Percentiles rank a stretch among this genome's conserved stretches.
These are phyloP conservation scores for Lagodon rhomboides DNA, from an alignment of 2,797 vertebrate genomes.

Conservation along the genomic window DNA sequence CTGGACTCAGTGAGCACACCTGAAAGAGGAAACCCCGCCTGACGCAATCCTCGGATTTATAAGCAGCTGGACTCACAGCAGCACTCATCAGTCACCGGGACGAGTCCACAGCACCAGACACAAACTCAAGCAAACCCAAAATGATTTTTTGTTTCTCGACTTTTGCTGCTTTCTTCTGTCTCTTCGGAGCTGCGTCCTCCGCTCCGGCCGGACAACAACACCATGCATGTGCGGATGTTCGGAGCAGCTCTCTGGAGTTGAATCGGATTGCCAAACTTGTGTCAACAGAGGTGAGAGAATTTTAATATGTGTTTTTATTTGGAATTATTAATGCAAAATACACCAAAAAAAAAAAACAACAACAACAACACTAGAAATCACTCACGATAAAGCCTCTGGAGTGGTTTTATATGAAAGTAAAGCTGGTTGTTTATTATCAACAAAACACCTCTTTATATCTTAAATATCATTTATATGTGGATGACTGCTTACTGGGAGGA, in stretches of 20 bases:
- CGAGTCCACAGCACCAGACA: not conserved
- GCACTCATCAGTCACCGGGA: not conserved
- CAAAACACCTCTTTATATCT: not conserved
- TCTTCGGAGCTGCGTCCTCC: slow-evolving; percentile 25
- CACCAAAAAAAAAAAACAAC: not conserved
- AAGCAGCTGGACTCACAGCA: not conserved
- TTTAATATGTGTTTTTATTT: not conserved
- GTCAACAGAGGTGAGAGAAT: slow-evolving; percentile 48
- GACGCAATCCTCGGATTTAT: not conserved
- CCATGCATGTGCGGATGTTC: slow-evolving; percentile 29
- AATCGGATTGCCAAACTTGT: slow-evolving; percentile 47
- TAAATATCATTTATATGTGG: not conserved
- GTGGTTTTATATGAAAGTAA: not conserved
- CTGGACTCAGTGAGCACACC: slow-evolving; percentile 53
- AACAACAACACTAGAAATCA: not conserved
- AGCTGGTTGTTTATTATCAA: not conserved
- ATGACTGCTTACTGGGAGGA: not conserved
- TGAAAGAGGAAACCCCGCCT: slow-evolving; percentile 75
- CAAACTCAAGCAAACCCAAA: not conserved
- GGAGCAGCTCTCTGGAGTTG: slow-evolving; percentile 50
- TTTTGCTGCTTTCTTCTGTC: not conserved
- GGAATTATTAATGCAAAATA: slow-evolving; percentile 5
- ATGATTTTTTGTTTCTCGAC: slow-evolving; percentile 33
- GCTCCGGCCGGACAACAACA: slow-evolving; percentile 11
- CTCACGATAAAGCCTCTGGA: not conserved